These are phyloP conservation scores for Yasuhikotakia modesta DNA, from an alignment of 2,797 vertebrate genomes.

Conservation along the genomic window DNA sequence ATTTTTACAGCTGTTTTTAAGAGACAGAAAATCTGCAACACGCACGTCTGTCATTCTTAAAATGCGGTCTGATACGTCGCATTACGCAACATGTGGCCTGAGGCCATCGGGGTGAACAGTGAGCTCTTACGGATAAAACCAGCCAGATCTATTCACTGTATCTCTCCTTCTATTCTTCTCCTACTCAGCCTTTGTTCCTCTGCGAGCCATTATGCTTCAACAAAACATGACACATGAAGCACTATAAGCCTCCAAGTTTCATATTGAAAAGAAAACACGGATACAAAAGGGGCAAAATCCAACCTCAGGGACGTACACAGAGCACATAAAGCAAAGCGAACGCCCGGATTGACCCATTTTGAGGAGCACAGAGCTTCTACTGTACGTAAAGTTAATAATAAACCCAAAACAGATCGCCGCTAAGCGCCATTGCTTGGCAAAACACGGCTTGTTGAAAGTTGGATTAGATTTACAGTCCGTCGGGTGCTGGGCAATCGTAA, in stretches of 20 bases:
- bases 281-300: conserved; percentile 57
- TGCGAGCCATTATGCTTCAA: conserved; percentile 47
- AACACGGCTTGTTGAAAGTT: conserved; percentile 76
- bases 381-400: conserved; percentile 73
- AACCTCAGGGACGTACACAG: conserved; percentile 57
- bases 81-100: conserved; percentile 54
- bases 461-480: conserved; percentile 72
- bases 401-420: conserved; percentile 72
- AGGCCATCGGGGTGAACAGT: conserved; percentile 45
- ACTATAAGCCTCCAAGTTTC: conserved; percentile 54
- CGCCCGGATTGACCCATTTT: conserved; percentile 64
- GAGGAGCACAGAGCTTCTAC: conserved; percentile 5
- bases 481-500: conserved; percentile 64
- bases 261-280: conserved; percentile 64
- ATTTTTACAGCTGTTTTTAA: conserved; percentile 59
- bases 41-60: conserved; percentile 53
- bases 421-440: conserved; percentile 64
- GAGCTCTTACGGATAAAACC: conserved; percentile 39
- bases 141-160: conserved; percentile 23
- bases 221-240: conserved; percentile 64
- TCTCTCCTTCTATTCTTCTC: conserved; percentile 50
- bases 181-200: conserved; percentile 50
- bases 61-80: conserved; percentile 40
- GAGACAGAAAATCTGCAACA: conserved; percentile 25
- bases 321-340: conserved; percentile 59